Evolutionary conservation across 2,113 vertebrate genomes (phyloP).

Genomic region (Melanostigma gelatinosum): DNA sequence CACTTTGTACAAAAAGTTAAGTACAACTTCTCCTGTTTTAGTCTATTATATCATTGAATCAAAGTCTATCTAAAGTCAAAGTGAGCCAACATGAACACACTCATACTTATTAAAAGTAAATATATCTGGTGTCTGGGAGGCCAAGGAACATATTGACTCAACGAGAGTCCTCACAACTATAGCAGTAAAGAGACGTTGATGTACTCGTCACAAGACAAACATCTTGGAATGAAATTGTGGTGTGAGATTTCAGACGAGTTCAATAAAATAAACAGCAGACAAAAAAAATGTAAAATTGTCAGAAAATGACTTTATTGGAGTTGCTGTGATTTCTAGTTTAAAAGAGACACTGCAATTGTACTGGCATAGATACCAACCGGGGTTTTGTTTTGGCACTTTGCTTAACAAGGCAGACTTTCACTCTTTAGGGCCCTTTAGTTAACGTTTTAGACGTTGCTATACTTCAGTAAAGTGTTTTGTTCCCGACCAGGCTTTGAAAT

Average conservation of each 20-base stretch:
- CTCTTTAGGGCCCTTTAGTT: not conserved
- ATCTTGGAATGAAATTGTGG: not conserved
- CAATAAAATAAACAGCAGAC: not conserved
- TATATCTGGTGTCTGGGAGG: not conserved
- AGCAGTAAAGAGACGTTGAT: not conserved
- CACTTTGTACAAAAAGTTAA: too few relatives aligned
- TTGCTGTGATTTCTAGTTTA: not conserved
- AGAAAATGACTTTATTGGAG: constrained; percentile 33
- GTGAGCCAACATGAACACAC: not conserved
- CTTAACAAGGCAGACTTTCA: not conserved
- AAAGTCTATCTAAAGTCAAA: not conserved
- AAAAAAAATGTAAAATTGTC: not conserved
- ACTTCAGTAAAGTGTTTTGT: not conserved
- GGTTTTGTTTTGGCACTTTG: not conserved
- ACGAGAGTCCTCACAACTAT: not conserved
- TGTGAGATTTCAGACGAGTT: not conserved
- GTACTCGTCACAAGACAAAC: not conserved
- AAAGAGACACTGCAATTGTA: not conserved
- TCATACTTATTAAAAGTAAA: not conserved
- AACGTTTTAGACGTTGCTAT: not conserved
- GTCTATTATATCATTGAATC: too few relatives aligned
- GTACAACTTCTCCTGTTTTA: too few relatives aligned
- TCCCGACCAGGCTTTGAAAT: not conserved
- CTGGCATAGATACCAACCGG: not conserved
- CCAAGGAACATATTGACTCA: not conserved